Conservation (phyloP, 2,797 vertebrate genomes). For the Coluber constrictor region DNA sequence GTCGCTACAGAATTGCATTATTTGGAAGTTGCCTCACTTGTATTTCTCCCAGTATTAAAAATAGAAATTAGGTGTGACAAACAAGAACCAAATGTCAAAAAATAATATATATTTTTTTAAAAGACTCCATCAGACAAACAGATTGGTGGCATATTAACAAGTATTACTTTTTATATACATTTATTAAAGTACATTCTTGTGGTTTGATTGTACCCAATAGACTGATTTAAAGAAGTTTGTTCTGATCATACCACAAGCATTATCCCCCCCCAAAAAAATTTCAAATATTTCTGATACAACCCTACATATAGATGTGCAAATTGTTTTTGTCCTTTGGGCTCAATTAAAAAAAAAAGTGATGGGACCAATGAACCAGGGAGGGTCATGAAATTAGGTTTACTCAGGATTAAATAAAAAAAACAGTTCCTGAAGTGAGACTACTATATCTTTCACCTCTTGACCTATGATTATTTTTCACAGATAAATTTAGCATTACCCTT, state of each 20-base stretch:
- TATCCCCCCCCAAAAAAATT: background rate
- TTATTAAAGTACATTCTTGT: background rate
- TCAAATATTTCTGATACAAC: background rate
- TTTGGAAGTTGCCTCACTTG: background rate
- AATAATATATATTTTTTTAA: background rate
- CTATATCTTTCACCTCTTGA: background rate
- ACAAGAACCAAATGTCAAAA: conserved; percentile 13
- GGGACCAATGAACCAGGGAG: background rate
- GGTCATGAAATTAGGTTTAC: background rate
- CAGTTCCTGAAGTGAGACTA: background rate
- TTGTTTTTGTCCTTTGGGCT: background rate
- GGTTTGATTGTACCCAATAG: background rate
- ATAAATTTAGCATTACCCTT: background rate
- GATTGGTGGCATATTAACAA: background rate
- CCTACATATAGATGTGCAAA: background rate
- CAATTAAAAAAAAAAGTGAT: background rate
- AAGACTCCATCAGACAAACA: background rate
- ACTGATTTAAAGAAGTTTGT: background rate
- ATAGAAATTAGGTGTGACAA: conserved; percentile 28
- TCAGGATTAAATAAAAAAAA: background rate
- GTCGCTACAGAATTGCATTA: background rate
- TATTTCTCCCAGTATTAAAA: conserved; percentile 7
- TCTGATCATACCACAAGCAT: background rate
- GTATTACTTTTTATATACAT: background rate
- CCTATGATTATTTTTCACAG: background rate